Evolutionary conservation across 37 sponge, comb jelly and placozoan species (phyloP).

Genomic region (Tethya wilhelma): DNA sequence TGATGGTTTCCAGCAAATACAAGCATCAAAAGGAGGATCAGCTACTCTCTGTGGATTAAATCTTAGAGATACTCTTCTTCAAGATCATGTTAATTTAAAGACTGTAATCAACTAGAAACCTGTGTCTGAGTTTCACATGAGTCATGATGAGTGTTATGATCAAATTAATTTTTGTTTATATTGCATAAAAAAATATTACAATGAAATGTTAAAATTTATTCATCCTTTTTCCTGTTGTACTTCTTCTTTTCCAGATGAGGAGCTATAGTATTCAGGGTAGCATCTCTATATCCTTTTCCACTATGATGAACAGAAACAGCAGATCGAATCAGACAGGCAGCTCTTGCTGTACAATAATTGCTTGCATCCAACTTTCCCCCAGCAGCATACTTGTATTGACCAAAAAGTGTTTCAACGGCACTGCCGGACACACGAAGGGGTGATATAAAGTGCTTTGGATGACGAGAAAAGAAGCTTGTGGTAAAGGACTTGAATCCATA

Average conservation of each 20-base stretch:
- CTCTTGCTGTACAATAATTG: conserved; percentile 33
- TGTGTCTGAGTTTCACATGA: too few relatives aligned
- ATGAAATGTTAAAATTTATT: too few relatives aligned
- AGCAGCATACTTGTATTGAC: conserved; percentile 10
- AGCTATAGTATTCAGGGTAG: not conserved
- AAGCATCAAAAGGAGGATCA: not conserved
- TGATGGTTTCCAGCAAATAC: not conserved
- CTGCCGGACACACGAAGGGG: conserved; percentile 12
- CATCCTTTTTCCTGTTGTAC: too few relatives aligned
- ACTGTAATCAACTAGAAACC: not conserved
- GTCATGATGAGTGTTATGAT: not conserved
- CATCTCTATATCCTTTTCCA: conserved; percentile 32
- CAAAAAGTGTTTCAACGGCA: conserved; percentile 40
- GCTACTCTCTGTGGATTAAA: conserved; percentile 22
- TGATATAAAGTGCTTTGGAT: not conserved
- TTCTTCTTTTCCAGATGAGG: not conserved
- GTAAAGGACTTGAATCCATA: conserved; percentile 34
- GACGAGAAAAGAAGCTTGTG: not conserved
- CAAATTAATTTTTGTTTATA: not conserved
- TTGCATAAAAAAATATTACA: too few relatives aligned
- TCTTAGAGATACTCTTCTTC: conserved; percentile 1
- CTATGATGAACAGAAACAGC: conserved; percentile 29
- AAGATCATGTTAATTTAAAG: conserved; percentile 10
- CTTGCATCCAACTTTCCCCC: not conserved
- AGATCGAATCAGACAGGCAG: not conserved